A percentile compares a stretch with the other conserved stretches of the same genome.
Evolutionary conservation across 2,888 invertebrate species (phyloP).

Genomic region (Crocallis elinguaria): DNA sequence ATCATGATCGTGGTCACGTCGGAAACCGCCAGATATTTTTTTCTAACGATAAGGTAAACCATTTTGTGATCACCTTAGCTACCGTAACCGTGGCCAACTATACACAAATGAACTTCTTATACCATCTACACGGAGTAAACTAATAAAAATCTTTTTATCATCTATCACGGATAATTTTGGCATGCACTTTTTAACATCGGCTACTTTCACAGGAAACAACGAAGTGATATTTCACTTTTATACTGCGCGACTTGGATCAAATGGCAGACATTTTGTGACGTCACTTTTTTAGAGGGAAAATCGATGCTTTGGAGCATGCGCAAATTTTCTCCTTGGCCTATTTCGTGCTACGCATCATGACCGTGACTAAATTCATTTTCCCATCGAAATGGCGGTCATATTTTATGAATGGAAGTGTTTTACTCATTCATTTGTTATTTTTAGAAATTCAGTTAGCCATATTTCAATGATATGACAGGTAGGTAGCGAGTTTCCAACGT

Average conservation of each 20-base stretch:
- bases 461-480: conserved; percentile 22
- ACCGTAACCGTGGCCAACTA: conserved; percentile 52
- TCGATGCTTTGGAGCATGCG: conserved; percentile 77
- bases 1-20: conserved; percentile 54
- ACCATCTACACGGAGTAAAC: conserved; percentile 47
- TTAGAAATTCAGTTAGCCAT: conserved; percentile 46
- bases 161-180: conserved; percentile 52
- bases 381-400: conserved; percentile 63
- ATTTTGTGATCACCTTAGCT: conserved; percentile 63
- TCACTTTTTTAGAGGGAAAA: conserved; percentile 61
- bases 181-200: conserved; percentile 56
- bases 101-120: conserved; percentile 46
- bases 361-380: conserved; percentile 61
- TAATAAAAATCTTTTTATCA: conserved; percentile 35
- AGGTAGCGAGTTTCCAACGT: background rate
- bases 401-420: conserved; percentile 75
- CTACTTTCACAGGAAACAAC: conserved; percentile 52
- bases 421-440: conserved; percentile 73
- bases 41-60: conserved; percentile 58
- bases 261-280: conserved; percentile 80
- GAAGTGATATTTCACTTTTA: conserved; percentile 67
- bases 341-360: conserved; percentile 54
- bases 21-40: conserved; percentile 55
- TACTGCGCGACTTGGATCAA: conserved; percentile 61
- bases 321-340: conserved; percentile 74